A percentile compares a stretch with the other conserved stretches of the same genome.
phyloP scores from a whole-genome alignment of 2,888 invertebrate species.

The Nymphalis urticae region DNA sequence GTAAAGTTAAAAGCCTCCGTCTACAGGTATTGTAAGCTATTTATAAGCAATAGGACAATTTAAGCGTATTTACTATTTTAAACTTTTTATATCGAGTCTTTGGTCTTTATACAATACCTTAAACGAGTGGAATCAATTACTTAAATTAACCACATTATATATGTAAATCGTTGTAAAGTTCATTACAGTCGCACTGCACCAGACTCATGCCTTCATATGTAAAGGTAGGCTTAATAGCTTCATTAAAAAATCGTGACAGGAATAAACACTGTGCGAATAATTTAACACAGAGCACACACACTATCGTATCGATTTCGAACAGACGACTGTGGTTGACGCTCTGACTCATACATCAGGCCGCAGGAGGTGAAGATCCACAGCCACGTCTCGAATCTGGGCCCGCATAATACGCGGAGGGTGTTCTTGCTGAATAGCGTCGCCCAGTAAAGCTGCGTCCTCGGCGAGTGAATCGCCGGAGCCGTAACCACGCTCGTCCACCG shows the following conservation, averaged over 20 bases:
- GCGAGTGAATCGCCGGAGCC: slow-evolving; percentile 79
- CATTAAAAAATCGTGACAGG: slow-evolving; percentile 19
- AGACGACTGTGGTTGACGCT: slow-evolving; percentile 1
- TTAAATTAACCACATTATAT: slow-evolving; percentile 51
- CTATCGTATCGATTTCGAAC: slow-evolving; percentile 8
- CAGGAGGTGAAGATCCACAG: slow-evolving; percentile 74
- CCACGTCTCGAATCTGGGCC: slow-evolving; percentile 68
- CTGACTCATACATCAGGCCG: slow-evolving; percentile 68
- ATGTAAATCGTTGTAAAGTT: slow-evolving; percentile 63
- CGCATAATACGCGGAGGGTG: slow-evolving; percentile 59
- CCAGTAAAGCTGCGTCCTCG: slow-evolving; percentile 73
- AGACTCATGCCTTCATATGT: slow-evolving; percentile 41
- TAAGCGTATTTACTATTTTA: slow-evolving; percentile 49
- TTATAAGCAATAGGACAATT: slow-evolving; percentile 47
- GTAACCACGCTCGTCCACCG: slow-evolving; percentile 75
- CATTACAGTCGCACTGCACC: slow-evolving; percentile 52
- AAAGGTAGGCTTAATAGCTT: slow-evolving; percentile 13
- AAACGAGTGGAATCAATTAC: slow-evolving; percentile 56
- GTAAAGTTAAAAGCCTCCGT: slow-evolving; percentile 42
- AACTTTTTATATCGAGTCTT: slow-evolving; percentile 52
- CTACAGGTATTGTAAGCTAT: slow-evolving; percentile 42
- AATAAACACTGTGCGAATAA: slow-evolving; percentile 22
- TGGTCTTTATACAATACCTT: slow-evolving; percentile 50
- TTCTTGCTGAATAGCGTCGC: slow-evolving; percentile 52
- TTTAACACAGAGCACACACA: slow-evolving; percentile 24